Evolutionary conservation across 2,113 vertebrate genomes (phyloP).

Genomic region (Salvelinus namaycush): DNA sequence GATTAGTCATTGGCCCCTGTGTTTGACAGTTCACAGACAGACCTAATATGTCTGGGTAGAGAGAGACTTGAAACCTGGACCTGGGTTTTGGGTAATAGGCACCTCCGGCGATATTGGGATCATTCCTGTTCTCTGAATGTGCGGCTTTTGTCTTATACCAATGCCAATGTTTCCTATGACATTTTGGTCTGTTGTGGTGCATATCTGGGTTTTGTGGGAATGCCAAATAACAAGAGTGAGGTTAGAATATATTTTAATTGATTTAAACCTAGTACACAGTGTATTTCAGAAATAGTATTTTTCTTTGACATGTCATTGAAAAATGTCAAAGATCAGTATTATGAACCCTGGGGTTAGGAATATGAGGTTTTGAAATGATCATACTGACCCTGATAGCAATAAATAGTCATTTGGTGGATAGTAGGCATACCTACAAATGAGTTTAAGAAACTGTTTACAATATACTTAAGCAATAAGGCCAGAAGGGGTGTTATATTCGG

Average conservation of each 20-base stretch:
- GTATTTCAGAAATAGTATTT: background rate
- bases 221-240: background rate
- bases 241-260: background rate
- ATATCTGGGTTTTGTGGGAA: background rate
- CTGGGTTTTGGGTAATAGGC: background rate
- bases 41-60: slow-evolving; percentile 25
- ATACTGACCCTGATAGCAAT: background rate
- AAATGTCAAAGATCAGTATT: too few relatives aligned
- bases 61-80: slow-evolving; percentile 4
- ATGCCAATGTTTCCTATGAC: slow-evolving; percentile 1
- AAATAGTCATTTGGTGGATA: background rate
- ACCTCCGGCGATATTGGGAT: slow-evolving; percentile 6
- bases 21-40: slow-evolving; percentile 32
- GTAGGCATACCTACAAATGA: background rate
- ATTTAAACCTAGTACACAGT: background rate
- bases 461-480: background rate
- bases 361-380: background rate
- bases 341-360: background rate
- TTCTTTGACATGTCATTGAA: background rate
- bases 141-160: background rate
- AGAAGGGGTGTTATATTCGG: too few relatives aligned
- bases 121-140: slow-evolving; percentile 15
- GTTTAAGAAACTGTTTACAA: background rate
- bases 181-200: background rate
- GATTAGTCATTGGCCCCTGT: slow-evolving; percentile 33